Percentiles rank a stretch among this genome's conserved stretches.
Conservation (phyloP, 2,888 invertebrate genomes). For the Stratiomys singularior region DNA sequence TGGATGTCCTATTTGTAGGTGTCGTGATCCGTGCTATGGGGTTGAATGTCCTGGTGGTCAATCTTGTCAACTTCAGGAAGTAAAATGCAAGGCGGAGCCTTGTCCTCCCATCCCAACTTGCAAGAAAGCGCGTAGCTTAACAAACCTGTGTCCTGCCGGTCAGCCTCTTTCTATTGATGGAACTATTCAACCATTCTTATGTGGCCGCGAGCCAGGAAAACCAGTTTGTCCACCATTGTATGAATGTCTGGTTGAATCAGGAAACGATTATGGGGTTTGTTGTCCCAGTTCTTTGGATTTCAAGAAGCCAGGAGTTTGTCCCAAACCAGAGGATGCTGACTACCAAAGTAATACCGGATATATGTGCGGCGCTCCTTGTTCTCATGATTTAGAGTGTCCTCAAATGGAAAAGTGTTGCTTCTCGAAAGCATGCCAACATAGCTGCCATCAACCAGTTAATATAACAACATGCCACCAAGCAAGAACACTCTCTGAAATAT, state of each 20-base stretch:
- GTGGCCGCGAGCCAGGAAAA: slow-evolving; percentile 82
- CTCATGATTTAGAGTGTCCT: slow-evolving; percentile 83
- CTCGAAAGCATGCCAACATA: slow-evolving; percentile 77
- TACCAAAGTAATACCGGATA: slow-evolving; percentile 62
- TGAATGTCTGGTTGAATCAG: slow-evolving; percentile 80
- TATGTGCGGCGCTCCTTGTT: slow-evolving; percentile 75
- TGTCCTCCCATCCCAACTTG: slow-evolving; percentile 88
- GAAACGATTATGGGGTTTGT: slow-evolving; percentile 89
- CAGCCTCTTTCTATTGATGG: slow-evolving; percentile 77
- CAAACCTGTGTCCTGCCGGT: slow-evolving; percentile 82
- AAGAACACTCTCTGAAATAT: slow-evolving; percentile 78
- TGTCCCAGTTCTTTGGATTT: slow-evolving; percentile 82
- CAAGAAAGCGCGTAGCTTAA: slow-evolving; percentile 79
- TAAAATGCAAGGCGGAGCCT: slow-evolving; percentile 80
- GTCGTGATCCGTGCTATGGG: slow-evolving; percentile 82
- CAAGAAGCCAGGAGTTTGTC: slow-evolving; percentile 82
- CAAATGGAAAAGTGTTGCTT: slow-evolving; percentile 85
- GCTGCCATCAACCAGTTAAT: slow-evolving; percentile 79
- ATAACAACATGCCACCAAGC: slow-evolving; percentile 83
- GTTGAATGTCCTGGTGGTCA: slow-evolving; percentile 80
- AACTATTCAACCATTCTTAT: slow-evolving; percentile 81
- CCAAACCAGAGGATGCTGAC: slow-evolving; percentile 66
- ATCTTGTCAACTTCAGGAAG: slow-evolving; percentile 81
- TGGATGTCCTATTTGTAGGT: slow-evolving; percentile 83
- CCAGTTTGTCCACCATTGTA: slow-evolving; percentile 86